Base-by-base conservation (phyloP, 2,797 vertebrate genomes). In the Danio tinwini region DNA sequence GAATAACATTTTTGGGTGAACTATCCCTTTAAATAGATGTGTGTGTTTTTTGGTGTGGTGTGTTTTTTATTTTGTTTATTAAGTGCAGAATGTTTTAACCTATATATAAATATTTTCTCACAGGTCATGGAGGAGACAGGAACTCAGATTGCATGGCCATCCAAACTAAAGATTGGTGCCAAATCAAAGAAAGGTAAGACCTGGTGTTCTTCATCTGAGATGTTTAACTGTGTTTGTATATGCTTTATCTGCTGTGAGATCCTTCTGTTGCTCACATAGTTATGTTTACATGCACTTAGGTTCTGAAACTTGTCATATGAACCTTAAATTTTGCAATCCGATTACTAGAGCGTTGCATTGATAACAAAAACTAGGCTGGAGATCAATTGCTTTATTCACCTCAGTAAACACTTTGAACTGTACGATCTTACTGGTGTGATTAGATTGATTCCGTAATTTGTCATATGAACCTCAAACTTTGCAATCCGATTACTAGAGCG, bases 111-210 rank as follows among this genome's bases (percentile, higher is more conserved):
- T 29, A 29, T 29, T 50, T 8, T 47, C 19, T 67, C 13, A 58
- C 89, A 95, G 94, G 92, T 95, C 78, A 95, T 95, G 94, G 94
- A 94, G 74, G 94, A 95, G 81, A 95, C 94, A 80, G 90, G 91
- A 76, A 95, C 94, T 1, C 94, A 95, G 85, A 95, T 95, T 71
- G 94, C 94, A 19, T 95, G 94, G 94, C 94, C 94, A 6, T 95
- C 94, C 52, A 95, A 95, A 79, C 87, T 95, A 61, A 95, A 95
- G 89, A 95, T 95, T 5, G 94, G 94, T 80, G 94, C 94, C 55
- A 95, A 95, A 81, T 95, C 94, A 73, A 95, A 95, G 89, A 95
- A 95, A 88, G 94, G 94, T 87, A 83, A 86, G 84, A 91, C 78
- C 42, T 76, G 52, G 7, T 64, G 70, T 82, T 11, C 52, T 40